Evolutionary conservation across 2,797 vertebrate species (phyloP).

Genomic region (Myripristis murdjan): DNA sequence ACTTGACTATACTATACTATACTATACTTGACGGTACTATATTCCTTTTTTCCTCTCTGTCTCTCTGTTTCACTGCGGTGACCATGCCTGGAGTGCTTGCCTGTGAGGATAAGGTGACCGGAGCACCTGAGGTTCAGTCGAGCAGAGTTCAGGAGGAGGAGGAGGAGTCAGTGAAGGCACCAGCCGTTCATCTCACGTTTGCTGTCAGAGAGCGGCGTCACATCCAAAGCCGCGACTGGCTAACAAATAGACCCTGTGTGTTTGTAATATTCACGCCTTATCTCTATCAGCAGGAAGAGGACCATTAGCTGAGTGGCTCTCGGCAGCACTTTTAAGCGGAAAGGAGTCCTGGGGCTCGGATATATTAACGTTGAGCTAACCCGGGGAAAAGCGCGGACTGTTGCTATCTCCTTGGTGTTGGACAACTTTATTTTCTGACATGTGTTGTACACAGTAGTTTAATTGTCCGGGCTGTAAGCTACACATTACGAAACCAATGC

Average conservation of each 20-base stretch:
- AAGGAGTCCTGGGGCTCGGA: neutral
- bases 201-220: slow-evolving; percentile 14
- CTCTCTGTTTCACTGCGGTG: too few species aligned
- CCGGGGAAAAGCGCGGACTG: neutral
- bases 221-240: slow-evolving; percentile 34
- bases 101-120: too few species aligned
- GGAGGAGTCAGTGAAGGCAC: slow-evolving; percentile 31
- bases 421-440: slow-evolving; percentile 1
- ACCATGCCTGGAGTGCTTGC: too few species aligned
- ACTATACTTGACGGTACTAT: too few species aligned
- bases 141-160: slow-evolving; percentile 7
- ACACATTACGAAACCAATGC: neutral
- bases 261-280: neutral
- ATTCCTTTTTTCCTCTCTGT: too few species aligned
- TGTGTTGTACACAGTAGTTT: slow-evolving; percentile 42
- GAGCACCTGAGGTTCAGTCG: too few species aligned
- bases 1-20: too few species aligned
- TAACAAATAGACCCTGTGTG: too few species aligned
- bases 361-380: neutral
- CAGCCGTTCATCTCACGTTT: neutral
- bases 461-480: neutral
- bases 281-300: neutral
- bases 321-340: slow-evolving; percentile 7
- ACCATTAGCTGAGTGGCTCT: neutral
- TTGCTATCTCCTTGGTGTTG: neutral